Evolutionary conservation across 2,797 vertebrate species (phyloP).

Genomic region (Smutsia temminckii): DNA sequence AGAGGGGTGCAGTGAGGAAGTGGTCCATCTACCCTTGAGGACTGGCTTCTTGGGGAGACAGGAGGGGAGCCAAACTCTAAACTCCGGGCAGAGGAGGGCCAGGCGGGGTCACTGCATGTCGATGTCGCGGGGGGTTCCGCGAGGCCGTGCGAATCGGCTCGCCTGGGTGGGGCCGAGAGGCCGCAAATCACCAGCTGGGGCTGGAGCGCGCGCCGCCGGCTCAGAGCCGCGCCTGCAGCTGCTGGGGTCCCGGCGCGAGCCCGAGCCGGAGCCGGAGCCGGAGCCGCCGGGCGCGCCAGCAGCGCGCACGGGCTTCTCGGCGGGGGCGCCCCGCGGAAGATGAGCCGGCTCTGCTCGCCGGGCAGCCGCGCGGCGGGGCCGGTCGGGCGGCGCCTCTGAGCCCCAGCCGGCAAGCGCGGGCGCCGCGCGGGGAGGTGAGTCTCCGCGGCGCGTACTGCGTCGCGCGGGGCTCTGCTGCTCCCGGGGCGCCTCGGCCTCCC

Average conservation of each 20-base stretch:
- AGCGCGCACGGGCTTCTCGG: background rate
- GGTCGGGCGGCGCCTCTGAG: background rate
- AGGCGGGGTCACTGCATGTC: slow-evolving; percentile 80
- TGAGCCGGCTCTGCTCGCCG: background rate
- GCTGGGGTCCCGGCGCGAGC: background rate
- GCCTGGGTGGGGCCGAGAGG: slow-evolving; percentile 84
- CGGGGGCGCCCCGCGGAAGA: background rate
- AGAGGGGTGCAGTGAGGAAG: background rate
- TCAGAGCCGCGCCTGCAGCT: slow-evolving; percentile 54
- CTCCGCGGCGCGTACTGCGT: background rate
- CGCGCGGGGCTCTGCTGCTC: background rate
- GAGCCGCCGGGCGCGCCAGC: background rate
- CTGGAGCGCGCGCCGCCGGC: slow-evolving; percentile 63
- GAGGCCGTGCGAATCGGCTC: slow-evolving; percentile 20
- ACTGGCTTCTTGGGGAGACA: background rate
- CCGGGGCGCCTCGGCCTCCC: background rate
- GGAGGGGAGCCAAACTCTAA: background rate
- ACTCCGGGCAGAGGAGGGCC: background rate
- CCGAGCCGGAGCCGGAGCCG: background rate
- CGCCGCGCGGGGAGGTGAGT: slow-evolving; percentile 63
- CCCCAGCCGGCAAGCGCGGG: background rate
- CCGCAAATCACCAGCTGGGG: slow-evolving; percentile 79
- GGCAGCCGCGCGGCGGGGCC: background rate
- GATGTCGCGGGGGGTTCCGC: slow-evolving; percentile 74
- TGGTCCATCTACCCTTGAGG: background rate